Evolutionary conservation across 2,888 invertebrate species (phyloP), one percentile per base, ranked within the genome.

Genomic region (Drosophila trichaetosa): DNA sequence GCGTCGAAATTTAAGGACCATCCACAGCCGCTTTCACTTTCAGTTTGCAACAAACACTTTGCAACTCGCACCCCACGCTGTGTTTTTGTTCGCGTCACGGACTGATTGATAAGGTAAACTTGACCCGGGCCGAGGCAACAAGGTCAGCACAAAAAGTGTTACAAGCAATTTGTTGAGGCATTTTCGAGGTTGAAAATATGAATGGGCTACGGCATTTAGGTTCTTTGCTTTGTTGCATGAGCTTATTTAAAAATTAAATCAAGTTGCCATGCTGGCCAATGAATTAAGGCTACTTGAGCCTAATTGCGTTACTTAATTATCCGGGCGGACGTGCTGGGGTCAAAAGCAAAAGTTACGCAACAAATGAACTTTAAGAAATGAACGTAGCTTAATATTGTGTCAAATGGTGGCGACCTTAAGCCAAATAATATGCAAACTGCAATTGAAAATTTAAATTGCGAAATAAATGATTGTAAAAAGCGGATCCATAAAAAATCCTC

Each of bases 91-190:
- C 18, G 34, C 58, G 59, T 64, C 70, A 69, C 71, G 68, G 58
- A 40, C 70, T 87, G 84, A 85, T 85, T 85, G 87, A 85, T 87
- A 87, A 84, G 87, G 79, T 62, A 68, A 80, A 81, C 64, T 82
- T 76, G 63, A 61, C 51, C 63, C 53, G 38, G 42, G 16, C 46
- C 34, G 29, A 21, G 24, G 29, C 54, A 46, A 42, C 11, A 73
- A 60, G 66, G 56, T 61, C 69, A 59, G 54, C 42, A 11, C 21
- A 38, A 38, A 54, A 64, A 31, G 29, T 48, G 58, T 72, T 49
- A 27, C 49, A n/a, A 61, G 10, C 49, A 62, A 83, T 70, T 56
- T 65, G 62, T 67, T 68, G 51, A 29, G 48, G 38, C 27, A 68
- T 69, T 66, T 71, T 76, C 59, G 59, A 42, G 76, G 66, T 34